These are phyloP conservation scores for Sphaerolaimus hirsutus DNA, from an alignment of 2,888 invertebrate genomes.

Conservation along the genomic window DNA sequence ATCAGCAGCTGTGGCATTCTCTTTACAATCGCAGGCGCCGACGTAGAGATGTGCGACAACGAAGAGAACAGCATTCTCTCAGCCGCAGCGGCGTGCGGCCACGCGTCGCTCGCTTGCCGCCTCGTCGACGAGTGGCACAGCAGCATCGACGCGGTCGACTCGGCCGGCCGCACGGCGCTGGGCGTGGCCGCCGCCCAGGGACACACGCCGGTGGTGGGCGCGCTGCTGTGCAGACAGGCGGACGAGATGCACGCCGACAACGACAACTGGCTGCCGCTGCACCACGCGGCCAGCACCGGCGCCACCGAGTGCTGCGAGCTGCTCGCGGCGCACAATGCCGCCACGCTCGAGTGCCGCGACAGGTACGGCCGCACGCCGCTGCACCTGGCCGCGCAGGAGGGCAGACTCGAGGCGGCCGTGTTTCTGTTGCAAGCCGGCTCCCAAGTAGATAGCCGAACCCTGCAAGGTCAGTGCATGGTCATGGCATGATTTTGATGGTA, in stretches of 20 bases:
- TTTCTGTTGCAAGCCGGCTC: constrained; percentile 46
- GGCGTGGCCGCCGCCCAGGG: constrained; percentile 29
- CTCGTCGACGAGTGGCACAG: constrained; percentile 25
- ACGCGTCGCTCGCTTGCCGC: constrained; percentile 22
- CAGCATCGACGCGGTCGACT: constrained; percentile 75
- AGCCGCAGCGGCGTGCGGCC: constrained; percentile 13
- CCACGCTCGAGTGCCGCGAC: constrained; percentile 30
- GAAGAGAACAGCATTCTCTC: constrained; percentile 52
- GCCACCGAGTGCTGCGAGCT: constrained; percentile 46
- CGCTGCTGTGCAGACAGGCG: constrained; percentile 38
- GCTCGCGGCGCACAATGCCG: neutral
- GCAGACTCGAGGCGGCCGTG: constrained; percentile 44
- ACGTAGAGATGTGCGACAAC: constrained; percentile 59
- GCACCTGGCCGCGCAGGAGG: constrained; percentile 67
- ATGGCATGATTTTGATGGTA: too few species aligned
- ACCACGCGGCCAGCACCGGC: constrained; percentile 81
- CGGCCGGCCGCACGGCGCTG: constrained; percentile 60
- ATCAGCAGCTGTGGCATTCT: too few species aligned
- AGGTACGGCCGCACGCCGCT: constrained; percentile 68
- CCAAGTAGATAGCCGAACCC: constrained; percentile 8
- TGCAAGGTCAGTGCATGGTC: neutral
- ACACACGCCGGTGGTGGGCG: constrained; percentile 55
- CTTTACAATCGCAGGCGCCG: constrained; percentile 44
- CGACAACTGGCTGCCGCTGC: constrained; percentile 81
- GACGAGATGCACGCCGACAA: constrained; percentile 45